Base-by-base conservation (phyloP, 2,797 vertebrate genomes). In the Graptemys geographica region DNA sequence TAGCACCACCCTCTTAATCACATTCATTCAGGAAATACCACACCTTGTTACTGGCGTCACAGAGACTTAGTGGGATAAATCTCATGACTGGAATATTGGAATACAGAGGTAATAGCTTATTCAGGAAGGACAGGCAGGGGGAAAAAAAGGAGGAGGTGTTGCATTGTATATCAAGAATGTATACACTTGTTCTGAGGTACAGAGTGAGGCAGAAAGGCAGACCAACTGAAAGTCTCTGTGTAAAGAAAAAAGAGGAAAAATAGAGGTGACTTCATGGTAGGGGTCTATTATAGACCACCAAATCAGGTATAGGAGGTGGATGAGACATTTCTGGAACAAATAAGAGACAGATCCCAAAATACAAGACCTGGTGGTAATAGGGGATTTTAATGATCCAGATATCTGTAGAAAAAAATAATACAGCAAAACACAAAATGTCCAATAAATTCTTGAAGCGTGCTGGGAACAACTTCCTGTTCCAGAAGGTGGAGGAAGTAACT, bases 21-120 rank as follows among this genome's bases (percentile, higher is more conserved):
- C 62, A 88, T 87, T 94, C 23, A 21, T 93, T 93, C 74, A 83
- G 86, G 91, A 94, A 94, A 93, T 95, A 47, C 89, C 95, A 83
- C 95, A 74, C 94, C 95, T 96, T 86, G 37, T 72, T 72, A 41
- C 23, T 72, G 69, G 69, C 37, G 21, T 72, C 69, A 72, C 21
- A 74, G 89, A 37, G 0, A 1, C 37, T 93, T 79, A 4, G 4
- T n/a, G 76, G 69, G 23, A 72, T 23, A 72, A 72, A 37, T 72
- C n/a, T 72, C 37, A 41, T 72, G 69, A 72, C 69, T 72, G 69
- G 37, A 41, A 72, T 72, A 72, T 72, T 11, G 37, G 69, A 72
- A 72, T 37, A 41, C 33, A 72, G 37, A 21, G 37, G 37, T 72
- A 72, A 72, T 72, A 72, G 69, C 21, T 72, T 72, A 72, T 72